Percentiles rank a stretch among this genome's conserved stretches.
These are phyloP conservation scores for Ictalurus punctatus DNA, from an alignment of 2,113 vertebrate genomes.

Conservation along the genomic window DNA sequence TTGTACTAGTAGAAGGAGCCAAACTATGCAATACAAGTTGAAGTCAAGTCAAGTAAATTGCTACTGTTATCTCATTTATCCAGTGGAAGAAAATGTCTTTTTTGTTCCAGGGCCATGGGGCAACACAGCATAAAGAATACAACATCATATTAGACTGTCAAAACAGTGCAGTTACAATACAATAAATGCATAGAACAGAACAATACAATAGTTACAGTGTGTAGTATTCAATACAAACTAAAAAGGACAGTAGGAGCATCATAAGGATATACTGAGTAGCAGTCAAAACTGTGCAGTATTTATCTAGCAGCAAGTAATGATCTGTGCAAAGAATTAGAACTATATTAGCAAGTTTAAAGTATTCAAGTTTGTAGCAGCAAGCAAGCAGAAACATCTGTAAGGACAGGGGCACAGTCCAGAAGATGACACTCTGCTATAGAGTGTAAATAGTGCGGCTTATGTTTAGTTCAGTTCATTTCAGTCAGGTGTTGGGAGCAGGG, in stretches of 20 bases:
- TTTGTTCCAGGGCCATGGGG: background rate
- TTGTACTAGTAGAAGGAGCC: background rate
- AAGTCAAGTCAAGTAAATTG: background rate
- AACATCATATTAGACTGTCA: background rate
- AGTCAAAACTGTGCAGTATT: background rate
- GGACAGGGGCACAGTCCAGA: background rate
- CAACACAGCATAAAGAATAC: background rate
- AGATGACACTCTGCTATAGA: background rate
- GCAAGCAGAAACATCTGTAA: background rate
- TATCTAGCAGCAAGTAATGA: background rate
- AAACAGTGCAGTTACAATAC: background rate
- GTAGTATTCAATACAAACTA: background rate
- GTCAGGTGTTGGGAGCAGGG: background rate
- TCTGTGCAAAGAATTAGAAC: background rate
- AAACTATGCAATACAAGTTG: background rate
- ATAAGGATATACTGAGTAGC: background rate
- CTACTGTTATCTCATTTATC: background rate
- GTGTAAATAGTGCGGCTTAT: background rate
- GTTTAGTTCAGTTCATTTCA: background rate
- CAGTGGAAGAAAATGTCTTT: background rate
- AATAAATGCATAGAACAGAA: background rate
- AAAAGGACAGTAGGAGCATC: background rate
- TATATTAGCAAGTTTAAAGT: too few relatives aligned
- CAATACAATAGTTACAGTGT: background rate
- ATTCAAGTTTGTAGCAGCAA: background rate